Evolutionary conservation across 2,113 vertebrate genomes (phyloP).

Genomic region (Carettochelys insculpta): DNA sequence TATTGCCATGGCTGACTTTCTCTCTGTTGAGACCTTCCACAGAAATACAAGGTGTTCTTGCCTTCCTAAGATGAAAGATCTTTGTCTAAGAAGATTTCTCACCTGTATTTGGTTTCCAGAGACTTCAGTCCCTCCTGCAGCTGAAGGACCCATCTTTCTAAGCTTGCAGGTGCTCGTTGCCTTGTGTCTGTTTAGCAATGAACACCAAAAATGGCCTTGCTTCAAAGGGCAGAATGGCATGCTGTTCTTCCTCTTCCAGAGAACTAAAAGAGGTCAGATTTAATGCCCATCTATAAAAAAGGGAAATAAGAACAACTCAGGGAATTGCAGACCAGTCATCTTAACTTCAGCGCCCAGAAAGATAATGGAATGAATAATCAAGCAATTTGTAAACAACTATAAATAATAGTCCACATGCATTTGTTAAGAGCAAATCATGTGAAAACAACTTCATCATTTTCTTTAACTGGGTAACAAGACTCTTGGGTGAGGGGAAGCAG

Average conservation of each 20-base stretch:
- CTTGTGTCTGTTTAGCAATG: neutral
- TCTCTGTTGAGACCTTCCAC: neutral
- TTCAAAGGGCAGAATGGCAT: neutral
- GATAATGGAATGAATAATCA: neutral
- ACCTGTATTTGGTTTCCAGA: neutral
- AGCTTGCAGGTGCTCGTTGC: neutral
- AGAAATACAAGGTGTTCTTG: neutral
- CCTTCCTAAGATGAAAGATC: neutral
- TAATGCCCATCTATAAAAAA: neutral
- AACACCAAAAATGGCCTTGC: neutral
- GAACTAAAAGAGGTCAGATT: neutral
- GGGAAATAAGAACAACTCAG: neutral
- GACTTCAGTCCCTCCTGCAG: neutral
- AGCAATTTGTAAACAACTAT: neutral
- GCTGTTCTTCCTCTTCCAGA: neutral
- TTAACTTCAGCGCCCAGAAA: neutral
- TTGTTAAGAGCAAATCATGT: neutral
- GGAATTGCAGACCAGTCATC: neutral
- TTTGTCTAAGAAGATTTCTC: neutral
- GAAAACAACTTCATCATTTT: neutral
- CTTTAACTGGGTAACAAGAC: neutral
- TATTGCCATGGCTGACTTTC: neutral
- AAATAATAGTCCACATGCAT: neutral
- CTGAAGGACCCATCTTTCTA: neutral
- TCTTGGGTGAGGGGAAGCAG: neutral